These are phyloP conservation scores for Marmota flaviventris DNA, from an alignment of 2,113 vertebrate genomes.

Conservation along the genomic window DNA sequence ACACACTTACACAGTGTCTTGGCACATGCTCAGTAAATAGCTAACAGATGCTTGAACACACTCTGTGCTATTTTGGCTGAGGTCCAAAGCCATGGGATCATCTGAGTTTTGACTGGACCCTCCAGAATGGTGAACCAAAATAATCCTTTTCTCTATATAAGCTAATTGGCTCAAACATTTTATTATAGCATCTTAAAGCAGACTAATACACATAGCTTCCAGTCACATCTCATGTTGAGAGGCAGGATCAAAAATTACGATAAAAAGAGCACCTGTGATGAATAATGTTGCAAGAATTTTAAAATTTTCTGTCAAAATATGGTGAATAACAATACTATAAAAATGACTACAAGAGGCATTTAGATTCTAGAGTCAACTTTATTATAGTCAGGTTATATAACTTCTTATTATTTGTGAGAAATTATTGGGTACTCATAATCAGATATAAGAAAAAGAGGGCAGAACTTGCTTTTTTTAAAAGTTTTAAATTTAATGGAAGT, in stretches of 20 bases:
- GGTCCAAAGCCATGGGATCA: background rate
- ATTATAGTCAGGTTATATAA: background rate
- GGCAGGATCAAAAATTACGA: background rate
- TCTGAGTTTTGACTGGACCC: background rate
- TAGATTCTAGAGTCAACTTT: background rate
- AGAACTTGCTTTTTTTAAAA: background rate
- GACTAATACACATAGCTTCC: background rate
- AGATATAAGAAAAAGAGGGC: background rate
- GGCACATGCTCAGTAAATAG: background rate
- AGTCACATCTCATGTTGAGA: background rate
- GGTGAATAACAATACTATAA: background rate
- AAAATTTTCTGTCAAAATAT: background rate
- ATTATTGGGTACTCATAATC: background rate
- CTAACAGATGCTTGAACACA: background rate
- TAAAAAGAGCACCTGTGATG: background rate
- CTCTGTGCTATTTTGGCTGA: background rate
- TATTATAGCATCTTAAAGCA: background rate
- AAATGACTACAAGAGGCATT: background rate
- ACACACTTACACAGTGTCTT: background rate
- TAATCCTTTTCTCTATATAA: background rate
- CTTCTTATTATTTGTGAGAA: slow-evolving; percentile 29
- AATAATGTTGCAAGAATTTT: background rate
- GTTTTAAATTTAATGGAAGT: background rate
- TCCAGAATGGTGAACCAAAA: background rate
- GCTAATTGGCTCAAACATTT: background rate